phyloP scores from a whole-genome alignment of 2,113 vertebrate genomes.

The Sialia sialis region DNA sequence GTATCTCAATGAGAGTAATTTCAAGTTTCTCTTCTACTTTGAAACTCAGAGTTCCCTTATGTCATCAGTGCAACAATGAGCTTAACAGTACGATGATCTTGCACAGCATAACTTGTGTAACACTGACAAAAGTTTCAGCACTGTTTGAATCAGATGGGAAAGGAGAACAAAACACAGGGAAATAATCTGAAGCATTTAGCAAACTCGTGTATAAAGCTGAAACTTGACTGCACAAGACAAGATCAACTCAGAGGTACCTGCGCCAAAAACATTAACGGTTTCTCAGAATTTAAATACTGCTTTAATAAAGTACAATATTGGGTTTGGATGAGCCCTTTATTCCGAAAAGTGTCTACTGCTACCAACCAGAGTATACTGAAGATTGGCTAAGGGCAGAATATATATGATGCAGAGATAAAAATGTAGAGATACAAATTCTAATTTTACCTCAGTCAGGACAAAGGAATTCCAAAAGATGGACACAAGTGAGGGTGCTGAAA shows the following conservation, averaged over 20 bases:
- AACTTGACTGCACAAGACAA: not conserved
- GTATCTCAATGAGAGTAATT: not conserved
- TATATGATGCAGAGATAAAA: not conserved
- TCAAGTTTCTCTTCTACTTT: not conserved
- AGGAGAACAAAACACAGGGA: not conserved
- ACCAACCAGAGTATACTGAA: not conserved
- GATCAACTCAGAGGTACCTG: not conserved
- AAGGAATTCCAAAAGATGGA: not conserved
- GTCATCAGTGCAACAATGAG: not conserved
- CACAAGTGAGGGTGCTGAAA: not conserved
- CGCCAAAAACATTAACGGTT: not conserved
- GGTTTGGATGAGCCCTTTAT: not conserved
- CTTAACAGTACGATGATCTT: not conserved
- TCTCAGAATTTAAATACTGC: not conserved
- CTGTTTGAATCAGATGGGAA: not conserved
- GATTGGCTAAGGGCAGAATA: not conserved
- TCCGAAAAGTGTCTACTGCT: not conserved
- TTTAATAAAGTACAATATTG: not conserved
- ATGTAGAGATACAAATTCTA: not conserved
- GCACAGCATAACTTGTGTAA: rapidly evolving
- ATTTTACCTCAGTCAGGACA: not conserved
- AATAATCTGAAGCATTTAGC: not conserved
- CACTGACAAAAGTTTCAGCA: not conserved
- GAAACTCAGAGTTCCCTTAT: not conserved
- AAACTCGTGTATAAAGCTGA: not conserved